Evolutionary conservation across 2,888 invertebrate species (phyloP), one percentile per base, ranked within the genome.

Genomic region (Unio pictorum): DNA sequence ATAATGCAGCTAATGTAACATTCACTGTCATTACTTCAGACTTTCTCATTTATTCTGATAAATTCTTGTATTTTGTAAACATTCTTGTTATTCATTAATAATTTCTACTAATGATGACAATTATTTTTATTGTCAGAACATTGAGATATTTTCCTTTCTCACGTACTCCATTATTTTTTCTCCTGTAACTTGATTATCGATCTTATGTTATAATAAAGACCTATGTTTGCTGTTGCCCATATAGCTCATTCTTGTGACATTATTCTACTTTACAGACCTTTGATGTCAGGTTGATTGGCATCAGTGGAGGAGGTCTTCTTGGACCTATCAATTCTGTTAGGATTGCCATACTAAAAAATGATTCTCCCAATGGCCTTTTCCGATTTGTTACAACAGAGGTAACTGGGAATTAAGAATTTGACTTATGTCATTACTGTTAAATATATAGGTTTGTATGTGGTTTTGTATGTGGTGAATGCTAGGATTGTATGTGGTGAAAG

Each of bases 301-400:
- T 88, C 26, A 83, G 77, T 64, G 88, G 87, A 28, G 87, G 87
- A 18, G 74, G 77, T 18, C 61, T 70, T 45, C 61, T 89, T 0
- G 89, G 89, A 3, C 67, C 79, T 2, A 60, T 68, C 2, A 76
- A 67, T n/a, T 67, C 76, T 59, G 86, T 88, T 1, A 79, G 83
- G 57, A 81, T 89, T 7, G 89, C 86, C 60, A 89, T 89, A 45
- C 64, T 86, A 63, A 86, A 88, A 69, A 89, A 88, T 78, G 88
- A 89, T 71, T 88, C 89, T 7, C 89, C 89, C 26, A 85, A 81
- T 75, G 89, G 89, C 45, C 72, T 88, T n/a, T 88, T 89, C 73
- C 80, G 85, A 69, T 88, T 89, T 77, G 74, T 78, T 5, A 78
- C 80, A n/a, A 67, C 79, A 26, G 76, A 84, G 81, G 89, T 87